Evolutionary conservation across 2,113 vertebrate species (phyloP).

Genomic region (Gila orcuttii): DNA sequence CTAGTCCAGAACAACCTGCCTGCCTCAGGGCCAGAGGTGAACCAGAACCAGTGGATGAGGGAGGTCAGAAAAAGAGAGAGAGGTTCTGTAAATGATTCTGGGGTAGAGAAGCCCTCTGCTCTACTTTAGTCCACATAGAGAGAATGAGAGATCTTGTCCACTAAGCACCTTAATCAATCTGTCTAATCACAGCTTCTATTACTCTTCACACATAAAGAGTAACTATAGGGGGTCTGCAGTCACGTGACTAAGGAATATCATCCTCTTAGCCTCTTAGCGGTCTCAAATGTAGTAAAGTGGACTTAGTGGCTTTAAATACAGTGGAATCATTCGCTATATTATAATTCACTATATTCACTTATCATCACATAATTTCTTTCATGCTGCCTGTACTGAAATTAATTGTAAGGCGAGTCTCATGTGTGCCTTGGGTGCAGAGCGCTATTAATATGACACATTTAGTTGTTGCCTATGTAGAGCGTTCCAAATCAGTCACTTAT

Average conservation of each 20-base stretch:
- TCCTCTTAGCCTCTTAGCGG: conserved; percentile 6
- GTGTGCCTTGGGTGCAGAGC: neutral
- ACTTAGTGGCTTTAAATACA: neutral
- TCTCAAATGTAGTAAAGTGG: neutral
- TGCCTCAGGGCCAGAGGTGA: conserved; percentile 54
- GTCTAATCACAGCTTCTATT: conserved; percentile 28
- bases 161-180: conserved; percentile 41
- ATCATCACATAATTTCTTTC: neutral
- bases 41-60: neutral
- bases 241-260: conserved; percentile 20
- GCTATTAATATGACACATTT: neutral
- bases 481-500: neutral
- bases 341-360: neutral
- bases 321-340: neutral
- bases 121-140: neutral
- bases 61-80: neutral
- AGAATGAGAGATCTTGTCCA: conserved; percentile 27
- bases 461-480: neutral
- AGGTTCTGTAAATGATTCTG: conserved; percentile 4
- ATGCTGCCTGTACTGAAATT: neutral
- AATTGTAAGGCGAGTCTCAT: neutral
- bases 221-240: neutral
- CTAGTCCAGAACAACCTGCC: conserved; percentile 57
- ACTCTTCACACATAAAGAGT: conserved; percentile 10
- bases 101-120: neutral